Percentiles rank a stretch among this genome's conserved stretches.
Conservation (phyloP, 1,140 invertebrate species). For the Philopotamus ludificatus region DNA sequence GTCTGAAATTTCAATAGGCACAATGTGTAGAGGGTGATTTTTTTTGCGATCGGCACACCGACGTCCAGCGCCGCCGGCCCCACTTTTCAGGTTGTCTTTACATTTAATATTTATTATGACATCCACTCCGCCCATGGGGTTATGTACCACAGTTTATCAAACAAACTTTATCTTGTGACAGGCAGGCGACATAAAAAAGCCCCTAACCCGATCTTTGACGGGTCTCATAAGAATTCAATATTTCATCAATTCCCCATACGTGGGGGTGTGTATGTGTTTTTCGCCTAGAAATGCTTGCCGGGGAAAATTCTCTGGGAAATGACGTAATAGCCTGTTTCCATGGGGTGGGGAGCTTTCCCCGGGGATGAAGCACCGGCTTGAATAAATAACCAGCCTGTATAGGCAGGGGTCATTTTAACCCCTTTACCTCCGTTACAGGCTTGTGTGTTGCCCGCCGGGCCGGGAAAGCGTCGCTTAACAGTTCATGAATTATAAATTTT, state of each 20-base stretch:
- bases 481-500: constrained; percentile 31
- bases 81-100: neutral
- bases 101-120: constrained; percentile 14
- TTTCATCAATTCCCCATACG: constrained; percentile 25
- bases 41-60: no score
- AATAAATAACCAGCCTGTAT: constrained; percentile 21
- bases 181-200: constrained; percentile 30
- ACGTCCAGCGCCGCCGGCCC: no score
- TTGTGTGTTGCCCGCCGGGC: neutral
- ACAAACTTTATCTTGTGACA: constrained; percentile 24
- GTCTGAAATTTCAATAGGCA: no score
- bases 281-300: neutral
- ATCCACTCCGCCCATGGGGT: neutral
- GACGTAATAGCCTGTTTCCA: constrained; percentile 12
- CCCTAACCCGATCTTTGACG: constrained; percentile 25
- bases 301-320: constrained; percentile 19
- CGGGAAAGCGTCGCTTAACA: constrained; percentile 25
- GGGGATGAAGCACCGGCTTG: constrained; percentile 15
- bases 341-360: constrained; percentile 8
- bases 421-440: constrained; percentile 10
- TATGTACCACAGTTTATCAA: constrained; percentile 22
- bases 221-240: constrained; percentile 28
- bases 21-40: no score
- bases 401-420: constrained; percentile 26
- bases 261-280: constrained; percentile 2